Base-by-base conservation (phyloP, 2,888 invertebrate species). In the Microplitis deprimator region DNA sequence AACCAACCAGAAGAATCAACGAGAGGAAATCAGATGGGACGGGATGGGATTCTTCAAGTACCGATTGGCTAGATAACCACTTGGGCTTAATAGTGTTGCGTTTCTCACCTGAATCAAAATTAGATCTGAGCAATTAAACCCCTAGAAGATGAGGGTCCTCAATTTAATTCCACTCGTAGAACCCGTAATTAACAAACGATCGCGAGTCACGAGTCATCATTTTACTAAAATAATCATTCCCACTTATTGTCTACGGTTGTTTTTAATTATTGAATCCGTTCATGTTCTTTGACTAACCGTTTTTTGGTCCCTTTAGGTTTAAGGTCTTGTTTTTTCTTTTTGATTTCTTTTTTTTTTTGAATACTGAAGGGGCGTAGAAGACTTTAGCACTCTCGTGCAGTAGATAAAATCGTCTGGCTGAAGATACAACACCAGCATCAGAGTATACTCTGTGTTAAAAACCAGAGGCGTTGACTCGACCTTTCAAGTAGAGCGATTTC, bases 401-500 rank as follows among this genome's bases (percentile, higher is more conserved):
- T 77, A 50, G 81, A 81, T 81, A 81, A 76, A 81, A 81, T 80
- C 81, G 73, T 77, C 74, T 64, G 39, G 75, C 68, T 50, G 38
- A 10, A 29, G 38, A 67, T 29, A 67, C 20, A 65, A 29, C 17
- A 29, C 29, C 29, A 16, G 17, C 64, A 29, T 65, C 20, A 50
- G 13, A 8, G 6, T 13, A 50, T 29, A 62, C 29, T 3, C 8
- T 50, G 75, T 62, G 29, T 29, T 29, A 76, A 79, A 79, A 78
- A 80, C 72, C 75, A 61, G 73, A 79, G 81, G 80, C 80, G 79
- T 80, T 77, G 77, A 76, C 75, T 79, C 67, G 39, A 67, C 40
- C 71, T 65, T 76, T 73, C 41, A 74, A 70, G 75, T 76, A 77
- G 69, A 68, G 67, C 68, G 85, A 85, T 86, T 86, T 83, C 79